Evolutionary conservation across 2,888 invertebrate species (phyloP), one percentile per base, ranked within the genome.

Genomic region (Ditula angustiorana): DNA sequence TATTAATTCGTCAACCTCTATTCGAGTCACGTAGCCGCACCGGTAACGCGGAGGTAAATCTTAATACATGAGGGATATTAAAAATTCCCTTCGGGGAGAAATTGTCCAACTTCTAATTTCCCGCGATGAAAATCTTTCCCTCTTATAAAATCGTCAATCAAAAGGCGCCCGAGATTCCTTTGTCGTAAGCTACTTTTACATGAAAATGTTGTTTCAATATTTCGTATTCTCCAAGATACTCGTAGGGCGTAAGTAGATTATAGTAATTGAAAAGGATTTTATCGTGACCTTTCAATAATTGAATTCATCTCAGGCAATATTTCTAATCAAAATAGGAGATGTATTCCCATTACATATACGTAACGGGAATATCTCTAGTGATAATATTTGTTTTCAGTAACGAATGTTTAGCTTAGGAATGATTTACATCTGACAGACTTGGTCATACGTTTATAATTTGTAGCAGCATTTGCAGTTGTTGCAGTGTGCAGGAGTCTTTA

Each of bases 101-200:
- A 84, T 82, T 74, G 81, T 66, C 66, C 50, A 61, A 59, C 78
- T 82, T 83, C 86, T 83, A 83, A 86, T 86, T 86, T 85, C 74
- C 78, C 71, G 78, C 75, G 79, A 83, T 78, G 77, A 78, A 86
- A 86, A 81, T 80, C 79, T 83, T 83, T 81, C 79, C 77, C 79
- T 80, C 75, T 86, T 81, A 80, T 78, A 76, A 84, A 86, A 84
- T 86, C 87, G 79, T 83, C 86, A 82, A 85, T 85, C 61, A 81
- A 82, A 83, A 79, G 77, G 73, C 80, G 74, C 74, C 70, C 72
- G 69, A 74, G 75, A 82, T 81, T 80, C 74, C 72, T 78, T 78
- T 80, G 74, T 74, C 75, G 76, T 74, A 78, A 78, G 79, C 76
- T 74, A 73, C 71, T 80, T 77, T 71, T 67, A 71, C 75, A 76